Percentiles rank a stretch among this genome's conserved stretches.
Evolutionary conservation across 1,140 invertebrate genomes (phyloP).

Genomic region (Ceratoteleas bidentatus): DNA sequence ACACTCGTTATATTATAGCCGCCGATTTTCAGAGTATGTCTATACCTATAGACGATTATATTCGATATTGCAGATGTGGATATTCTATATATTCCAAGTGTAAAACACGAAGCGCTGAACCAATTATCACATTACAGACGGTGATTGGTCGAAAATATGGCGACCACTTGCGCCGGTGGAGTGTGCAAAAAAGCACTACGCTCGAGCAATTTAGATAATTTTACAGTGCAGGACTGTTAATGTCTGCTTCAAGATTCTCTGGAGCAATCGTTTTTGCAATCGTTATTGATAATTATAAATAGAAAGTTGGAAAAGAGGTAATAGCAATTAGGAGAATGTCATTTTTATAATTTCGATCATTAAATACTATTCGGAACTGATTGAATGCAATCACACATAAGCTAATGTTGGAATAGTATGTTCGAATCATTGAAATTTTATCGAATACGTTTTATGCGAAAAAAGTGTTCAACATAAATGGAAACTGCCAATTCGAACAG

Average conservation of each 20-base stretch:
- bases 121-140: slow-evolving; percentile 35
- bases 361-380: too few species aligned
- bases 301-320: neutral
- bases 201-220: neutral
- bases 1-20: slow-evolving; percentile 62
- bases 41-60: slow-evolving; percentile 14
- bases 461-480: too few species aligned
- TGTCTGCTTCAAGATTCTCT: too few species aligned
- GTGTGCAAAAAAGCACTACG: slow-evolving; percentile 1
- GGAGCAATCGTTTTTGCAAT: too few species aligned
- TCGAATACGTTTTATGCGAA: too few species aligned
- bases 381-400: too few species aligned
- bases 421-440: too few species aligned
- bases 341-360: too few species aligned
- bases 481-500: too few species aligned
- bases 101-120: slow-evolving; percentile 27
- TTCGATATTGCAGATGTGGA: slow-evolving; percentile 13
- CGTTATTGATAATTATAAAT: too few species aligned
- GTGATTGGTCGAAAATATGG: slow-evolving; percentile 20
- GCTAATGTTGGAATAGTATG: too few species aligned
- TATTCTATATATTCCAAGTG: slow-evolving; percentile 20
- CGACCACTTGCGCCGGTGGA: slow-evolving; percentile 1
- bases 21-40: slow-evolving; percentile 41
- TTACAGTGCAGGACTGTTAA: neutral
- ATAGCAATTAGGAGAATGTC: neutral